These are phyloP conservation scores for Ataeniobius toweri DNA, from an alignment of 2,797 vertebrate genomes.

Conservation along the genomic window DNA sequence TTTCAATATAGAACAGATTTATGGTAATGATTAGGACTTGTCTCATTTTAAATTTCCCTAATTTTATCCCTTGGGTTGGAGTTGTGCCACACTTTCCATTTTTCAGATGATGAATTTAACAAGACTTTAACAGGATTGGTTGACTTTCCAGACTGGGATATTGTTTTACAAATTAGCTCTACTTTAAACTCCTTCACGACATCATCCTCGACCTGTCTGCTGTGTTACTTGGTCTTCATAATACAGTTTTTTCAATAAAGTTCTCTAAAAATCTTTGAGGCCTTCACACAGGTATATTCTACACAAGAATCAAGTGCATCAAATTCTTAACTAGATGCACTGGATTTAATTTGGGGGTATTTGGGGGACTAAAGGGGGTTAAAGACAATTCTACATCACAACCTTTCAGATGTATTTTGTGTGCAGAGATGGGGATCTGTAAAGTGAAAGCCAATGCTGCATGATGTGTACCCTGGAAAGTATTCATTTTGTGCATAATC, in stretches of 20 bases:
- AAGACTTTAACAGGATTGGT: neutral
- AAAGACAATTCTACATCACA: neutral
- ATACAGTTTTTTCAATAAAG: neutral
- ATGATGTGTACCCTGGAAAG: constrained; percentile 1
- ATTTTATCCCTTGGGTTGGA: neutral
- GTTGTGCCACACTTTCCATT: neutral
- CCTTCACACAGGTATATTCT: neutral
- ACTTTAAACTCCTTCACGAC: neutral
- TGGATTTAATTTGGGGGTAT: neutral
- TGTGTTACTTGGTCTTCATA: neutral
- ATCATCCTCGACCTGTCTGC: neutral
- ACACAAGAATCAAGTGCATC: neutral
- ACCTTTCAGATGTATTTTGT: neutral
- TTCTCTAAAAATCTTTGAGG: too few species aligned
- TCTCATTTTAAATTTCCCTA: too few species aligned
- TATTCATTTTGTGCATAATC: neutral
- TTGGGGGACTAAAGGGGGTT: neutral
- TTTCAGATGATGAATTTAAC: neutral
- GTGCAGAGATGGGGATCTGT: neutral
- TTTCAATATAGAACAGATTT: neutral
- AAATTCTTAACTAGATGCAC: neutral
- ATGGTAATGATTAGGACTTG: neutral
- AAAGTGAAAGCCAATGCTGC: neutral
- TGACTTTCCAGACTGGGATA: neutral
- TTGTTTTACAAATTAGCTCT: neutral